Evolutionary conservation across 2,888 invertebrate genomes (phyloP).

Genomic region (Calliopum simillimum): DNA sequence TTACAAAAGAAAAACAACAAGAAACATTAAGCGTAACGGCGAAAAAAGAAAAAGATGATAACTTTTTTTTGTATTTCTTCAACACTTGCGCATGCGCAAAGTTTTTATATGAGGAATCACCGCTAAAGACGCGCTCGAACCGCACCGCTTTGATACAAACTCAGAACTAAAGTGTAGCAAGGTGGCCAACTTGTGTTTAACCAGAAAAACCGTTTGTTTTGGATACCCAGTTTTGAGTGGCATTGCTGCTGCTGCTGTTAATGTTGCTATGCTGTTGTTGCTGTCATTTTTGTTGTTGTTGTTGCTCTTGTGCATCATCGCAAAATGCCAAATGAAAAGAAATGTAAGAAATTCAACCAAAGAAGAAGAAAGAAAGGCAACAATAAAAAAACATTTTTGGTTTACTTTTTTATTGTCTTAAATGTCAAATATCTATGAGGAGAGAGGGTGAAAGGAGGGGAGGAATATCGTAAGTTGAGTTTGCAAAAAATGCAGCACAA

Average conservation of each 20-base stretch:
- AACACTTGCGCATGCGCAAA: constrained; percentile 44
- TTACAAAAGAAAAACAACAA: constrained; percentile 33
- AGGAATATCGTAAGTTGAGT: too few species aligned
- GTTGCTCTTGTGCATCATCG: constrained; percentile 29
- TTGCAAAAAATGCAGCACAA: too few species aligned
- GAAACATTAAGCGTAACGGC: constrained; percentile 21
- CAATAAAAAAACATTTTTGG: not conserved
- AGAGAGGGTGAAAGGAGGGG: too few species aligned
- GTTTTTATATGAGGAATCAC: constrained; percentile 33
- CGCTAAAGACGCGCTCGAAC: constrained; percentile 44
- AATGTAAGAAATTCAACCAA: constrained; percentile 36
- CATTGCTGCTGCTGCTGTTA: not conserved
- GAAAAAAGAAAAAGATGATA: constrained; percentile 43
- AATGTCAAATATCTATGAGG: too few species aligned
- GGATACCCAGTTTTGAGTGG: not conserved
- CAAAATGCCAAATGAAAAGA: constrained; percentile 33
- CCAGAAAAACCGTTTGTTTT: constrained; percentile 33
- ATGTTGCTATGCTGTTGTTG: not conserved
- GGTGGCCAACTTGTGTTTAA: constrained; percentile 48
- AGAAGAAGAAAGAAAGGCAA: constrained; percentile 10
- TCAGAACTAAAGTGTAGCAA: constrained; percentile 63
- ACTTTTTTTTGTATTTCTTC: constrained; percentile 14
- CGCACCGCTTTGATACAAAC: constrained; percentile 61
- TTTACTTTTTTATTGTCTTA: too few species aligned
- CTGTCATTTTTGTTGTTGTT: not conserved